These are phyloP conservation scores for Acronicta psi DNA, from an alignment of 2,888 invertebrate genomes.

Conservation along the genomic window DNA sequence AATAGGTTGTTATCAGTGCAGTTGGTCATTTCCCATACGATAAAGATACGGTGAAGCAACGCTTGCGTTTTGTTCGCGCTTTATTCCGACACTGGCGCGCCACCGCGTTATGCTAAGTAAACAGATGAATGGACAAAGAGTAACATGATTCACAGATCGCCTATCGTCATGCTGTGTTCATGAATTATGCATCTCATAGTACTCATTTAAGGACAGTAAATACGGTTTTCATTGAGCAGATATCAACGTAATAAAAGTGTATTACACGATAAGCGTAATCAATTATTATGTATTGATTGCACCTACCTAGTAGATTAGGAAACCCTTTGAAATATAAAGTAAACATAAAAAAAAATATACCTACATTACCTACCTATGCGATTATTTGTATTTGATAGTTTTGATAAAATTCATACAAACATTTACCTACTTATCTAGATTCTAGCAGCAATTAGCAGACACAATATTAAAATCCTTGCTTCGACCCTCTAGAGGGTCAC, in stretches of 20 bases:
- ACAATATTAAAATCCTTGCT: too few relatives aligned
- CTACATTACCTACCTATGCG: too few relatives aligned
- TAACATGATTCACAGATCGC: constrained; percentile 40
- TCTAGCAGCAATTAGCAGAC: too few relatives aligned
- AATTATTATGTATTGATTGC: constrained; percentile 18
- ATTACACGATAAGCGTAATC: constrained; percentile 24
- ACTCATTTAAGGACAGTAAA: neutral
- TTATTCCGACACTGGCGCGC: constrained; percentile 62
- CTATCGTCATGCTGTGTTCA: constrained; percentile 5
- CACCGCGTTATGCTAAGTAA: constrained; percentile 71
- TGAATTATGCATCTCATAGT: neutral
- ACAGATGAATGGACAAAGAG: constrained; percentile 71
- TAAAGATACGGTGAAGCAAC: constrained; percentile 65
- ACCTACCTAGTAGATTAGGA: constrained; percentile 3
- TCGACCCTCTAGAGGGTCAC: too few relatives aligned
- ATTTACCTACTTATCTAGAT: too few relatives aligned
- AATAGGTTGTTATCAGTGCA: constrained; percentile 60
- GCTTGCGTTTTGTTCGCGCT: constrained; percentile 54
- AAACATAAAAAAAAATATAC: too few relatives aligned
- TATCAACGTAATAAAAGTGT: constrained; percentile 18
- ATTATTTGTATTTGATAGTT: too few relatives aligned
- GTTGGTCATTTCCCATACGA: constrained; percentile 63
- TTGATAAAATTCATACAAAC: too few relatives aligned
- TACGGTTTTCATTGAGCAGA: neutral
- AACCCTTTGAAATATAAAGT: neutral